phyloP scores from a whole-genome alignment of 2,797 vertebrate genomes.

The Spondyliosoma cantharus region DNA sequence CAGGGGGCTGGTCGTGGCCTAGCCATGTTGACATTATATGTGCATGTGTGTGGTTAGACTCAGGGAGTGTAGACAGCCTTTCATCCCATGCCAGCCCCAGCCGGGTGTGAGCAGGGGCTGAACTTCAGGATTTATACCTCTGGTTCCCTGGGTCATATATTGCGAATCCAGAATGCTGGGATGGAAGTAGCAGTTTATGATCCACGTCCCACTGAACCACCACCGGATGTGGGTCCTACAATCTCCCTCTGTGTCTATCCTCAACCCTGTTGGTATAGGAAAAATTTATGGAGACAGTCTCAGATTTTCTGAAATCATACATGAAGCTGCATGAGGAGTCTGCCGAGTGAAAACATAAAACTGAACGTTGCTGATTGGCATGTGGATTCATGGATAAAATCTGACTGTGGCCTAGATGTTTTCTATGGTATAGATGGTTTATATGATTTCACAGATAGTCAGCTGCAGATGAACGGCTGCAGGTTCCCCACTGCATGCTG shows the following conservation, averaged over 20 bases:
- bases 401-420: neutral
- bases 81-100: constrained; percentile 75
- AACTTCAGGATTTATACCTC: constrained; percentile 74
- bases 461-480: constrained; percentile 1
- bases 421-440: neutral
- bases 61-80: constrained; percentile 76
- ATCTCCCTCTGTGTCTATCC: constrained; percentile 59
- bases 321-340: neutral
- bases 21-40: constrained; percentile 75
- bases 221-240: constrained; percentile 83
- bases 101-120: constrained; percentile 69
- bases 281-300: constrained; percentile 3
- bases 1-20: constrained; percentile 77
- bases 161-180: constrained; percentile 77
- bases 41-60: constrained; percentile 83
- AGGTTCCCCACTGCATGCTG: neutral
- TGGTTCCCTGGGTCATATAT: constrained; percentile 82
- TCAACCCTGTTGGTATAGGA: constrained; percentile 24
- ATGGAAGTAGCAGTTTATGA: constrained; percentile 87
- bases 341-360: neutral
- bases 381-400: neutral
- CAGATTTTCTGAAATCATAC: constrained; percentile 28
- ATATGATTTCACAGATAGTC: neutral
- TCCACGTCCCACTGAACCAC: constrained; percentile 81
- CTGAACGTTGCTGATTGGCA: neutral